phyloP scores from a whole-genome alignment of 2,888 invertebrate species.

The Emmelina monodactyla region DNA sequence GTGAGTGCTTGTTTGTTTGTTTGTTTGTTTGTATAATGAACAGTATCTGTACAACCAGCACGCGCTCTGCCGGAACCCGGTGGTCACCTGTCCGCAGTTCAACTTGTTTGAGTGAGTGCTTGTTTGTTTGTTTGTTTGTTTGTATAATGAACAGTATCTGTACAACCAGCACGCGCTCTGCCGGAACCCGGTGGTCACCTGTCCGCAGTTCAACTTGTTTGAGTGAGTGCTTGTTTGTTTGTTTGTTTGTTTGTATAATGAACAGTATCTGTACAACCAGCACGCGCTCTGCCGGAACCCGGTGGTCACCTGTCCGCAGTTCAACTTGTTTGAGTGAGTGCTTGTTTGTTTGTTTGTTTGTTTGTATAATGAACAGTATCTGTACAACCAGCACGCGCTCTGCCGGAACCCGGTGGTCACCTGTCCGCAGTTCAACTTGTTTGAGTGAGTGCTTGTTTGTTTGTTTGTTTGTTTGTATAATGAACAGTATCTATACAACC shows the following conservation, averaged over 20 bases:
- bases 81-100: slow-evolving; percentile 97
- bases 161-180: slow-evolving; percentile 98
- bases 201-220: slow-evolving; percentile 95
- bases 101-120: slow-evolving; percentile 83
- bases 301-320: slow-evolving; percentile 96
- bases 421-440: slow-evolving; percentile 95
- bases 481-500: slow-evolving; percentile 96
- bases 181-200: slow-evolving; percentile 96
- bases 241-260: too few relatives aligned
- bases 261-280: slow-evolving; percentile 96
- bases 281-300: slow-evolving; percentile 98
- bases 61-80: slow-evolving; percentile 96
- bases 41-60: slow-evolving; percentile 98
- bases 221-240: slow-evolving; percentile 70
- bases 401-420: slow-evolving; percentile 98
- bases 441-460: slow-evolving; percentile 72
- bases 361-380: too few relatives aligned
- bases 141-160: too few relatives aligned
- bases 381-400: slow-evolving; percentile 96
- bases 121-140: too few relatives aligned
- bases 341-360: too few relatives aligned
- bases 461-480: too few relatives aligned
- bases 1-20: slow-evolving; percentile 68
- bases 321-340: slow-evolving; percentile 87
- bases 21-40: too few relatives aligned